A percentile compares a stretch with the other conserved stretches of the same genome.
Conservation (phyloP, 2,888 invertebrate species). For the Zeuzera pyrina region DNA sequence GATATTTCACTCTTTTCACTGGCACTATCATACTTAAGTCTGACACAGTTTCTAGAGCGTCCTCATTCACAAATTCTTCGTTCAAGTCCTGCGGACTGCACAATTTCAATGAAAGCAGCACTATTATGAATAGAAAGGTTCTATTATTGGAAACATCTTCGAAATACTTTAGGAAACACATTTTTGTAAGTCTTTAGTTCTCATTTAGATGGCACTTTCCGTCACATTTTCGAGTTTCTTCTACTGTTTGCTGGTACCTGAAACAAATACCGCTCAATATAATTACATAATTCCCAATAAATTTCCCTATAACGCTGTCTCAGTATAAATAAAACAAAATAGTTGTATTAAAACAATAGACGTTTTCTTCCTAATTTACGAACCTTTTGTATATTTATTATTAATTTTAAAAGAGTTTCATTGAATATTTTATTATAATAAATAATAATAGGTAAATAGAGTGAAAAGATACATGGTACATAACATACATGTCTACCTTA, state of each 20-base stretch:
- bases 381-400: too few species aligned
- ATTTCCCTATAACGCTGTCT: too few species aligned
- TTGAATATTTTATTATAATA: too few species aligned
- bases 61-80: constrained; percentile 57
- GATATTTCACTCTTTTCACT: constrained; percentile 41
- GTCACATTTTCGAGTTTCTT: constrained; percentile 3
- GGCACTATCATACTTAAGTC: constrained; percentile 38
- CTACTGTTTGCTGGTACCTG: constrained; percentile 5
- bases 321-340: too few species aligned
- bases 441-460: too few species aligned
- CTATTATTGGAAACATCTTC: constrained; percentile 47
- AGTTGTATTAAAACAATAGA: too few species aligned
- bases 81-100: constrained; percentile 61
- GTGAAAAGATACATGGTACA: too few species aligned
- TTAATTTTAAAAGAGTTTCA: too few species aligned
- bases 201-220: background rate
- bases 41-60: constrained; percentile 36
- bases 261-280: too few species aligned
- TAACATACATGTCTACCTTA: too few species aligned
- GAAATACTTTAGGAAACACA: constrained; percentile 48
- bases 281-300: too few species aligned
- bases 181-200: constrained; percentile 32
- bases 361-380: too few species aligned
- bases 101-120: constrained; percentile 54
- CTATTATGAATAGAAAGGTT: constrained; percentile 58